phyloP scores from a whole-genome alignment of 2,888 invertebrate genomes.

The Idaea biselata region DNA sequence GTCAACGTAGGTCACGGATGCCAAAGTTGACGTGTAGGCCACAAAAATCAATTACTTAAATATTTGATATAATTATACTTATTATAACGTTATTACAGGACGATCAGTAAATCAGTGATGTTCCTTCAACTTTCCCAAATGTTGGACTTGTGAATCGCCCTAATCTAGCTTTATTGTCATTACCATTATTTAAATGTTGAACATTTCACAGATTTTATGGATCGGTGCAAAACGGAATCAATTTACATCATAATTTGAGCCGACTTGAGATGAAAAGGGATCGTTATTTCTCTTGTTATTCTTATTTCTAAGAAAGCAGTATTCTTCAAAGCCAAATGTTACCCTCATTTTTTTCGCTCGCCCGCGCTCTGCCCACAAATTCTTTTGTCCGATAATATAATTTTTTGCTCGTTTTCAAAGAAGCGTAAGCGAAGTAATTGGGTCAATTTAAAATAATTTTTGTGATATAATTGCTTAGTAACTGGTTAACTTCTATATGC shows the following conservation, averaged over 20 bases:
- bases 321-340: not conserved
- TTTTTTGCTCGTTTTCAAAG: not conserved
- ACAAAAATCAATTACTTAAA: not conserved
- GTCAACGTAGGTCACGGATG: not conserved
- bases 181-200: slow-evolving; percentile 32
- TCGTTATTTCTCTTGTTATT: not conserved
- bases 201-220: slow-evolving; percentile 2
- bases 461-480: too few species aligned
- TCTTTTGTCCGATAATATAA: not conserved
- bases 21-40: not conserved
- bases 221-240: slow-evolving; percentile 3
- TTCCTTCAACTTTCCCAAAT: too few species aligned
- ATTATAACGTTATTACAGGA: not conserved
- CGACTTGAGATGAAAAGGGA: not conserved
- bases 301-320: not conserved
- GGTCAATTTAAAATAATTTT: too few species aligned
- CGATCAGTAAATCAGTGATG: too few species aligned
- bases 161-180: slow-evolving; percentile 27
- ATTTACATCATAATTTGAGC: slow-evolving; percentile 12
- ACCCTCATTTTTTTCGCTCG: not conserved
- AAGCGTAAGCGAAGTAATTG: too few species aligned
- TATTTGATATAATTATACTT: too few species aligned
- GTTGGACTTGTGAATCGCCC: too few species aligned
- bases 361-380: not conserved
- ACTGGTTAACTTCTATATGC: too few species aligned